Base-by-base conservation (phyloP, 1,140 invertebrate species). In the Yoshiicerus persimilis region DNA sequence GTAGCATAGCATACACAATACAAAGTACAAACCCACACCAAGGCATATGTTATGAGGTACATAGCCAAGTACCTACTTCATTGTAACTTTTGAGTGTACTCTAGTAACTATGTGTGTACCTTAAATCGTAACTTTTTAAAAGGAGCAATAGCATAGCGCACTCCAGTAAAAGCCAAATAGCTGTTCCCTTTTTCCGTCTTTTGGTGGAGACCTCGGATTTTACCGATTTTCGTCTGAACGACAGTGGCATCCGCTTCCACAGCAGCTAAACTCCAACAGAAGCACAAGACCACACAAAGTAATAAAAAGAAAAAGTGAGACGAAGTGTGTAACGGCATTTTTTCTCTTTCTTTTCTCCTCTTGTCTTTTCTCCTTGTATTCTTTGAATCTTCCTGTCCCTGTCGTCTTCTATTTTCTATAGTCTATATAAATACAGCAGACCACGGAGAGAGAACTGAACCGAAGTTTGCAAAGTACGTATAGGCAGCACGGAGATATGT, bases 101-200 rank as follows among this genome's bases (percentile, higher is more conserved):
- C 27, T 70, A 30, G 66, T 70, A 56, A 56, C 47, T 56, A 30
- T 25, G 34, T 36, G 38, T 84, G 93, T 93, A 95, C 95, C 92
- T 94, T 93, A 91, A 96, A 97, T 90, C 96, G 92, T 66, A 94
- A 92, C 47, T 92, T 90, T 16, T 94, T 94, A n/a, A 94, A 91
- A 2, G 96, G 96, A 13, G 96, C 94, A 91, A 95, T 92, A 0
- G 95, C 96, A 93, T 95, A 97, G 89, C 95, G 94, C 32, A 97
- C 94, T 13, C 96, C 96, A 86, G 94, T 92, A 88, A 95, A 96
- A 9, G 92, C 92, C 88, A 95, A 95, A 91, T 94, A 93, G 41
- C 92, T 90, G 92, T 4, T 90, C 41, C 41, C 41, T 32, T 47
- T 75, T 94, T 93, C 20, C 36, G 87, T 87, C n/a, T 80, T 88